Evolutionary conservation across 2,888 invertebrate species (phyloP).

Genomic region (Sarcophaga caerulescens): DNA sequence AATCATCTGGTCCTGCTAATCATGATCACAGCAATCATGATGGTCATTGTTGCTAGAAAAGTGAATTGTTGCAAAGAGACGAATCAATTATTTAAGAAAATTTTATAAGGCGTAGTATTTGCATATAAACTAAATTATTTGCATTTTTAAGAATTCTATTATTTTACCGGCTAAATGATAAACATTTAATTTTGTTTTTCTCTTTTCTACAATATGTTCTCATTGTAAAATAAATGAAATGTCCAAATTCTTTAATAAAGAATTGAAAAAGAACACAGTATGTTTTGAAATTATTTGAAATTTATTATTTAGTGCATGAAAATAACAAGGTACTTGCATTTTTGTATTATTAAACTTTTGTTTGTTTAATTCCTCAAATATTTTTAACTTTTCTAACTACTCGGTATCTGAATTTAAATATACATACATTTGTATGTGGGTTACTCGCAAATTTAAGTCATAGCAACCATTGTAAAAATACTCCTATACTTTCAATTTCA

Average conservation of each 20-base stretch:
- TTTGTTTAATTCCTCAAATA: no score
- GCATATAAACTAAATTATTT: constrained; percentile 34
- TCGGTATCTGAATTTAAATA: no score
- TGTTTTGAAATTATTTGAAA: no score
- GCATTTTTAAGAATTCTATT: constrained; percentile 51
- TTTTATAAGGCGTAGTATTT: constrained; percentile 34
- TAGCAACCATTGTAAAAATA: no score
- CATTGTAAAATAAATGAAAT: constrained; percentile 23
- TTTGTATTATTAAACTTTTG: no score
- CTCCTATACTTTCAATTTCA: no score
- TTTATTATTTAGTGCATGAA: no score
- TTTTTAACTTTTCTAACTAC: no score
- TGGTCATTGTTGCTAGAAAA: constrained; percentile 79
- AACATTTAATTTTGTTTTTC: constrained; percentile 1
- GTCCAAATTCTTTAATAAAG: constrained; percentile 62
- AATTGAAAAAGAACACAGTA: constrained; percentile 9
- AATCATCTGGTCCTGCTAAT: constrained; percentile 62
- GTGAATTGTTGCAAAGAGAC: not conserved
- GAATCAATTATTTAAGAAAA: constrained; percentile 2
- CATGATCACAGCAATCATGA: constrained; percentile 80
- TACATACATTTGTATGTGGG: no score
- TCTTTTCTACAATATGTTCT: constrained; percentile 19
- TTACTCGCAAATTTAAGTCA: no score
- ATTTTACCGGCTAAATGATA: constrained; percentile 24
- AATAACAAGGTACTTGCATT: no score